Evolutionary conservation across 2,797 vertebrate species (phyloP), one percentile per base, ranked within the genome.

Genomic region (Onychomys arenicola): DNA sequence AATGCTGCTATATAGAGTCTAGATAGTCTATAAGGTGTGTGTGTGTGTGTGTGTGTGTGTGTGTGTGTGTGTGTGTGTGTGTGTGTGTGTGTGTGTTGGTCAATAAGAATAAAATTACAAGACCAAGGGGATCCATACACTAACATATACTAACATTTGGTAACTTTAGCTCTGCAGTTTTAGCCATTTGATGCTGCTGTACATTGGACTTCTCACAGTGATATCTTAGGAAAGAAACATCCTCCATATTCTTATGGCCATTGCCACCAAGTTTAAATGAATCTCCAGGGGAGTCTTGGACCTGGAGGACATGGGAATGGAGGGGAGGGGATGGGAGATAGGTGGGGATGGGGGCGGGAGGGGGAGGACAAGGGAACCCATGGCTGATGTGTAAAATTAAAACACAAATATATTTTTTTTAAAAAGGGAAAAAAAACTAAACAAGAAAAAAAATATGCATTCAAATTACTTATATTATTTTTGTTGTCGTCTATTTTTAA

Each of bases 61-160:
- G 27, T 78, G 46, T 52, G 43, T 49, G 43, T 77, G 75, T 46
- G 13, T 57, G 34, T 80, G 52, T 57, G 55, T 71, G 55, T 93
- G 32, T 86, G 75, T 46, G 13, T 57, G 34, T 80, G 52, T 57
- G 55, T 71, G 55, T 93, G 32, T 82, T 78, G 23, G 7, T 11
- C 49, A 52, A 29, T 43, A 92, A 63, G 8, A 95, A 40, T 83
- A 82, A 93, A 94, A 71, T 85, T 43, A 34, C 25, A 93, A 90
- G 37, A 57, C 43, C 16, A 32, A 63, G 21, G 21, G 23, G 0
- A 84, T 3, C 34, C 16, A 57, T 13, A 63, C 49, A 25, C 81
- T 43, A 63, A 19, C 25, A 34, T 17, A 61, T 52, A 27, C 17
- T 67, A n/a, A 67, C 34, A 9, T 75, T 93, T 75, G 40, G 0